These are phyloP conservation scores for Dynastes grantii DNA, from an alignment of 2,888 invertebrate genomes.

Conservation along the genomic window DNA sequence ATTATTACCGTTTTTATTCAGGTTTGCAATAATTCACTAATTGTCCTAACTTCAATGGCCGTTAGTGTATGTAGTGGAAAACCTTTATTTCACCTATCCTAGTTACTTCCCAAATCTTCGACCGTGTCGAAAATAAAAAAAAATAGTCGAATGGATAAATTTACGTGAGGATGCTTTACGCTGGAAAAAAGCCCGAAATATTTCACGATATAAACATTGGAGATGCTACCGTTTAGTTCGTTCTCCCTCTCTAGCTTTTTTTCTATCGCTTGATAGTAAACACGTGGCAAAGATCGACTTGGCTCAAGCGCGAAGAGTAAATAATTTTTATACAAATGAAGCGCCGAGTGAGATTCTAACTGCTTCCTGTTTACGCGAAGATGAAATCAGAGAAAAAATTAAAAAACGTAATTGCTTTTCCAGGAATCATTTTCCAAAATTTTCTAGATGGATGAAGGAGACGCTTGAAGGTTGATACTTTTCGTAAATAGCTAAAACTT, in stretches of 20 bases:
- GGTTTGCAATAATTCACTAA: no score
- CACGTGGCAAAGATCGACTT: slow-evolving; percentile 36
- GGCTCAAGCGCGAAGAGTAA: slow-evolving; percentile 32
- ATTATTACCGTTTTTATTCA: no score
- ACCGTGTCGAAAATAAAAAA: slow-evolving; percentile 18
- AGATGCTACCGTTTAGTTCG: not conserved
- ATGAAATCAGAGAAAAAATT: not conserved
- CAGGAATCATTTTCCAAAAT: slow-evolving; percentile 4
- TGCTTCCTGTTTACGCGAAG: slow-evolving; percentile 30
- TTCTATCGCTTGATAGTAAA: slow-evolving; percentile 37
- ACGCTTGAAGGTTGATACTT: no score
- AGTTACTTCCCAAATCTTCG: not conserved
- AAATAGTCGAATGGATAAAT: slow-evolving; percentile 21
- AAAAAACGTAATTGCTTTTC: slow-evolving; percentile 5
- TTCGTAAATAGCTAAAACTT: no score
- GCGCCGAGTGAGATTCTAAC: slow-evolving; percentile 25
- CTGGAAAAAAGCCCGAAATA: slow-evolving; percentile 35
- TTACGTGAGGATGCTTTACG: slow-evolving; percentile 34
- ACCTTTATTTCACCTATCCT: not conserved
- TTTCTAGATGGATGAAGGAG: not conserved
- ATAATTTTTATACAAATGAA: slow-evolving; percentile 41
- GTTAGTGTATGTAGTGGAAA: not conserved
- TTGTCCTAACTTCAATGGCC: no score
- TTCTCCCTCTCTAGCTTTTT: not conserved
- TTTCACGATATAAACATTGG: slow-evolving; percentile 43